phyloP scores from a whole-genome alignment of 2,797 vertebrate species.

The Thamnophis elegans region DNA sequence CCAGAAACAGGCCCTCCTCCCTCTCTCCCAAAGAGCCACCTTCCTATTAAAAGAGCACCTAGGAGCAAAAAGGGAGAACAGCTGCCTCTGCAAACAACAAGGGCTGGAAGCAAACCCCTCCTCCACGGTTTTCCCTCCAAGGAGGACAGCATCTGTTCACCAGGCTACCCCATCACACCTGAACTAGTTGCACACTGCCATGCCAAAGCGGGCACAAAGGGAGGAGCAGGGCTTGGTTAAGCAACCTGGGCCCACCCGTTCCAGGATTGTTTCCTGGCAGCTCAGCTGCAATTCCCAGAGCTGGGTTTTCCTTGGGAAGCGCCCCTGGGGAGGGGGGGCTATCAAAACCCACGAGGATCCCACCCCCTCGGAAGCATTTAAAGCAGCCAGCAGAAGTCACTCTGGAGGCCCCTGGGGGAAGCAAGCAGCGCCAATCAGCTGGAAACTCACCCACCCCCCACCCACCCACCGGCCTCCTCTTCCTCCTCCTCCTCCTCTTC shows the following conservation, averaged over 20 bases:
- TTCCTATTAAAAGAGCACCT: background rate
- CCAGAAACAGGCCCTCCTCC: background rate
- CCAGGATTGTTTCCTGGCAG: background rate
- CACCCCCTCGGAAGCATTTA: background rate
- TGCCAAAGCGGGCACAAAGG: background rate
- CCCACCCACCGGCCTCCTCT: accelerated
- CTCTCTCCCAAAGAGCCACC: background rate
- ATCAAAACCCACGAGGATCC: background rate
- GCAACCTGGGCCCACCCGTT: no score
- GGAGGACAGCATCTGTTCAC: conserved; percentile 16
- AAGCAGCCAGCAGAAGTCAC: background rate
- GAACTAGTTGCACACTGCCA: background rate
- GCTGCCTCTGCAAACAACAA: background rate
- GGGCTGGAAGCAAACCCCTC: background rate
- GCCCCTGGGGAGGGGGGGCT: no score
- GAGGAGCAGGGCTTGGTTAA: background rate
- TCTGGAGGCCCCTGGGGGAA: background rate
- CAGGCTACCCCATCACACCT: conserved; percentile 12
- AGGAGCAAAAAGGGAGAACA: background rate
- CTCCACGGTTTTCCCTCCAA: background rate
- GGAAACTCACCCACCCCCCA: background rate
- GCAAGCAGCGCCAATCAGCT: background rate
- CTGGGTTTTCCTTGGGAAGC: background rate
- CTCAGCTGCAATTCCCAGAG: background rate
- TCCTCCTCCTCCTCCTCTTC: background rate